Evolutionary conservation across 2,797 vertebrate genomes (phyloP), one percentile per base, ranked within the genome.

Genomic region (Ceryle rudis): DNA sequence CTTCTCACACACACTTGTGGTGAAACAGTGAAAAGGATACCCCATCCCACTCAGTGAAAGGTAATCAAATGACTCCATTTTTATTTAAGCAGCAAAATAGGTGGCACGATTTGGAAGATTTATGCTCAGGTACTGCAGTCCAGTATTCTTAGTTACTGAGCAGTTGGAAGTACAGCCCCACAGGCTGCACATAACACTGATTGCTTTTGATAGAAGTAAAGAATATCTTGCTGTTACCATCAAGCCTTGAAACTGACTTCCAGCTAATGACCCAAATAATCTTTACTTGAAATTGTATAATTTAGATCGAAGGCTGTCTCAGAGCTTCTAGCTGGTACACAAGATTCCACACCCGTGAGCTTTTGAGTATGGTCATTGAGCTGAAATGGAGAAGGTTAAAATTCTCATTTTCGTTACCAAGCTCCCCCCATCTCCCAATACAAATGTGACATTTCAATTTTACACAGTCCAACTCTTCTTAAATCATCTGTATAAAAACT

Each of bases 391-490:
- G 95, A 98, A 97, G 98, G 97, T 98, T 98, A 97, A 96, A 98
- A 97, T 96, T 97, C 96, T 98, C 97, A 97, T 98, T 98, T 98
- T 97, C 97, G 98, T 98, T 98, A 98, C 95, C 94, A 94, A 81
- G 92, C 88, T 96, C 91, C 95, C 91, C 91, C 95, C 94, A 81
- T 97, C 94, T 97, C 95, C 97, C 96, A 97, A 95, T 96, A 98
- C 97, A 98, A 98, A 98, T 97, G 98, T 98, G 98, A 98, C 98
- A 98, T 98, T 98, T 98, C 96, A 98, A 97, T 98, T 98, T 97
- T 98, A 94, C 96, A 97, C 98, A 98, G 97, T 97, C 97, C 96
- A 96, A 96, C 96, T 98, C 95, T 97, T 95, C 95, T 97, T 97
- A 98, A 98, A 98, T 98, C 98, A 97, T 97, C 98, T 98, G 97